These are phyloP conservation scores for Aradophagus sp. DNA, from an alignment of 1,140 invertebrate species.

Conservation along the genomic window DNA sequence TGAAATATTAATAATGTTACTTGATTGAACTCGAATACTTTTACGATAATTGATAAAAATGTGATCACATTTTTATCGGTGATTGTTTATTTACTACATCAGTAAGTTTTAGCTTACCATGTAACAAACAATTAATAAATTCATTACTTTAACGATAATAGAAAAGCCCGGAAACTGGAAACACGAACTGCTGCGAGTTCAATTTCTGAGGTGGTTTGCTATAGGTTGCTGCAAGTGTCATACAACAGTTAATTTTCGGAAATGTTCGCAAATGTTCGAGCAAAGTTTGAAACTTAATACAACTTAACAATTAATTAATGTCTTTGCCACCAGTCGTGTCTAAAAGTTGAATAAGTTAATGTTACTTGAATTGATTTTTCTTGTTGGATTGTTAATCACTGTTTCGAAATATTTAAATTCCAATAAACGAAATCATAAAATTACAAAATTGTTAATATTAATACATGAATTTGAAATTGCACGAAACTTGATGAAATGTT, in stretches of 20 bases:
- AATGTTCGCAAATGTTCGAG: slow-evolving; percentile 30
- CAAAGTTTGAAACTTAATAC: slow-evolving; percentile 37
- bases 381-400: too few relatives aligned
- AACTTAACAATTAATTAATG: slow-evolving; percentile 48
- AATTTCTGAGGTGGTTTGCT: slow-evolving; percentile 46
- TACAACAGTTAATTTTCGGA: slow-evolving; percentile 50
- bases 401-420: too few relatives aligned
- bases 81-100: too few relatives aligned
- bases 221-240: slow-evolving; percentile 46
- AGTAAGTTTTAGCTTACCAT: too few relatives aligned
- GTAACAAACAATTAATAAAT: slow-evolving; percentile 29
- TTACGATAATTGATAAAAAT: too few relatives aligned
- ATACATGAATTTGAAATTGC: too few relatives aligned
- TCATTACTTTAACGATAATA: slow-evolving; percentile 21
- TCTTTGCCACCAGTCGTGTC: slow-evolving; percentile 11
- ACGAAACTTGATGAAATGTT: too few relatives aligned
- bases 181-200: slow-evolving; percentile 27
- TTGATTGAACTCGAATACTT: too few relatives aligned
- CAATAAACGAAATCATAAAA: too few relatives aligned
- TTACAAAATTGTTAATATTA: too few relatives aligned
- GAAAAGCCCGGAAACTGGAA: slow-evolving; percentile 20
- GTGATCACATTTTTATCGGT: too few relatives aligned
- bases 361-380: background rate
- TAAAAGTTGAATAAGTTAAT: slow-evolving; percentile 29
- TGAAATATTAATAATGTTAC: too few relatives aligned